Percentiles rank a stretch among this genome's conserved stretches.
Conservation (phyloP, 2,113 vertebrate genomes). For the Eidolon helvum region DNA sequence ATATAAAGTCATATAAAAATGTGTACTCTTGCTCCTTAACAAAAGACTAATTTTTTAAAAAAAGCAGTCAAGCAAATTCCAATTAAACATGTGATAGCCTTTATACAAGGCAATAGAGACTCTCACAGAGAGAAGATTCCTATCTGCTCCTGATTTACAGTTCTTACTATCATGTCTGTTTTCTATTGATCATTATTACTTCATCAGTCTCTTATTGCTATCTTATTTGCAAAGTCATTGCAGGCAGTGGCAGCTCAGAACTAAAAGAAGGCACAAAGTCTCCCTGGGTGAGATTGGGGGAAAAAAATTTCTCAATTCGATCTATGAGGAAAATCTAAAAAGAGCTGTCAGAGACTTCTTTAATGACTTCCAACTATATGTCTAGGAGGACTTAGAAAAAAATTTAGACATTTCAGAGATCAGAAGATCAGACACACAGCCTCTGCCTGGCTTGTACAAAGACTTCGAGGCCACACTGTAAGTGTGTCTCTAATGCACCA, state of each 20-base stretch:
- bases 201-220: neutral
- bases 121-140: neutral
- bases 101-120: neutral
- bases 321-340: neutral
- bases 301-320: neutral
- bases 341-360: neutral
- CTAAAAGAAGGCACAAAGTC: neutral
- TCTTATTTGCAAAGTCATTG: neutral
- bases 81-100: neutral
- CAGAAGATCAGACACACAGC: neutral
- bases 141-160: neutral
- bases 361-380: neutral
- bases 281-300: neutral
- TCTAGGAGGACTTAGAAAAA: neutral
- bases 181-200: neutral
- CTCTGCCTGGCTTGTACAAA: neutral
- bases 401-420: neutral
- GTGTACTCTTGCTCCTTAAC: slow-evolving; percentile 30
- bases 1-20: slow-evolving; percentile 32
- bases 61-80: slow-evolving; percentile 12
- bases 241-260: neutral
- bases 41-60: neutral
- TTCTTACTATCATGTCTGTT: neutral
- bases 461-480: neutral
- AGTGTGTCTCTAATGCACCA: neutral